Percentiles rank a stretch among this genome's conserved stretches.
phyloP scores from a whole-genome alignment of 2,113 vertebrate species.

The Thunnus maccoyii region DNA sequence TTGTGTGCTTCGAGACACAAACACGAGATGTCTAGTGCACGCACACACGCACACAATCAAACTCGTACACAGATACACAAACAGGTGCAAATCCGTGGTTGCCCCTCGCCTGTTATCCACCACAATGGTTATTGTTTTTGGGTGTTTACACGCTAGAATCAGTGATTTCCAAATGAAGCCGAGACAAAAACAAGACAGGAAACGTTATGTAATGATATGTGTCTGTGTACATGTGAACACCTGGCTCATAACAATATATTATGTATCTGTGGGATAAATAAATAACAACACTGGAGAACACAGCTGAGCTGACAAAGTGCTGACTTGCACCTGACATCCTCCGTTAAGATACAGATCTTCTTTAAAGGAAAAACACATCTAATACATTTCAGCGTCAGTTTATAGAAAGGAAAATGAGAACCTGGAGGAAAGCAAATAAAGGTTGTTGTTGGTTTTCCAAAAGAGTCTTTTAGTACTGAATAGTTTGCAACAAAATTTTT shows the following conservation, averaged over 20 bases:
- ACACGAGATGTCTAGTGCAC: conserved; percentile 11
- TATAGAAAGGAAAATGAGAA: not conserved
- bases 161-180: conserved; percentile 64
- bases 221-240: conserved; percentile 68
- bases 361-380: not conserved
- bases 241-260: conserved; percentile 80
- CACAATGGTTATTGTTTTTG: conserved; percentile 86
- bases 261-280: conserved; percentile 58
- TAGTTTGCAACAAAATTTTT: too few relatives aligned
- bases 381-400: not conserved
- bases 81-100: conserved; percentile 73
- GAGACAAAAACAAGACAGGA: conserved; percentile 80
- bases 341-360: not conserved
- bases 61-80: conserved; percentile 45
- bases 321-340: conserved; percentile 19
- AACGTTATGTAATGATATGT: conserved; percentile 72
- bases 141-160: conserved; percentile 72
- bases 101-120: conserved; percentile 39
- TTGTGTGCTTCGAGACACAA: conserved; percentile 17
- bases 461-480: not conserved
- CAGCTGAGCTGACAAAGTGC: conserved; percentile 61
- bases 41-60: not conserved
- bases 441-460: not conserved
- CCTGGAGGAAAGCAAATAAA: too few relatives aligned
- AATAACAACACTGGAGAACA: conserved; percentile 47